Percentiles rank a stretch among this genome's conserved stretches.
Evolutionary conservation across 1,140 invertebrate genomes (phyloP).

Genomic region (Papilio helenus): DNA sequence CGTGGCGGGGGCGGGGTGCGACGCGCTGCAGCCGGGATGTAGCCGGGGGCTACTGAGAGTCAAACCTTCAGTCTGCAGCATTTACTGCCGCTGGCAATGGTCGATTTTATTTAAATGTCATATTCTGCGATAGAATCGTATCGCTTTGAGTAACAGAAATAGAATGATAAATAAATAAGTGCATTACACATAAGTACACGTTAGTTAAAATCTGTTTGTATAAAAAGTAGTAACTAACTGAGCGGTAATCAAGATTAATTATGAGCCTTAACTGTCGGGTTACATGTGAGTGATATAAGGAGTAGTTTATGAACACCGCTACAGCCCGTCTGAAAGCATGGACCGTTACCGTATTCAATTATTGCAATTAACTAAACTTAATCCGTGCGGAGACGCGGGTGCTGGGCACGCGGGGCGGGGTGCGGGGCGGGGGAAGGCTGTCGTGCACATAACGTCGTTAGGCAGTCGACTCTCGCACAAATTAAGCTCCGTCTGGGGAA

Average conservation of each 20-base stretch:
- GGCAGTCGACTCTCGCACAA: constrained; percentile 10
- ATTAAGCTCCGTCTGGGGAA: constrained; percentile 8
- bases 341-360: neutral
- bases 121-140: neutral
- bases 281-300: neutral
- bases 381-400: neutral
- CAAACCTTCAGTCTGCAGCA: neutral
- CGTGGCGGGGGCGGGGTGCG: neutral
- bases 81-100: neutral
- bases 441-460: constrained; percentile 8
- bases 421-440: neutral
- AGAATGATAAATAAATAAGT: neutral
- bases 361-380: constrained; percentile 3
- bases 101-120: constrained; percentile 16
- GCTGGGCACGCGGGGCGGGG: neutral
- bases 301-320: neutral
- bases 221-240: no score
- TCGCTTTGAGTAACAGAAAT: neutral
- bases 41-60: neutral
- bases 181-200: neutral
- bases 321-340: neutral
- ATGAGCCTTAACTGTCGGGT: neutral
- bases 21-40: neutral
- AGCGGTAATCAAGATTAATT: neutral
- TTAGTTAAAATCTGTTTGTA: no score